Evolutionary conservation across 2,113 vertebrate species (phyloP).

Genomic region (Limnothrissa miodon): DNA sequence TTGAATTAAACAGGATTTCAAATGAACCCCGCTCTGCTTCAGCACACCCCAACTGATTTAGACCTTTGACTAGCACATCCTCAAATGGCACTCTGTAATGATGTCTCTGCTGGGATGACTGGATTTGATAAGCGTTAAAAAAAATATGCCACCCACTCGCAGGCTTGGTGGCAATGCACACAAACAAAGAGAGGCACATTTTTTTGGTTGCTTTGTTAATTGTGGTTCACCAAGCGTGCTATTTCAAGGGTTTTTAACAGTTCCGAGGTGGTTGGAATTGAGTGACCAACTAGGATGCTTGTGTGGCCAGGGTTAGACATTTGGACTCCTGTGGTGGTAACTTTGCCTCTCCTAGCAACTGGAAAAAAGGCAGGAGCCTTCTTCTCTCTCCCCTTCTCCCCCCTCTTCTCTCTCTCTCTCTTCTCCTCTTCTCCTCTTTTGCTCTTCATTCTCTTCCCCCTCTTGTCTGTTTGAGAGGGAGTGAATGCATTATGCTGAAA

Average conservation of each 20-base stretch:
- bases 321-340: background rate
- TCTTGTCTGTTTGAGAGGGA: slow-evolving; percentile 8
- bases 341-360: background rate
- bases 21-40: slow-evolving; percentile 9
- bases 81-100: background rate
- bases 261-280: background rate
- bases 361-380: background rate
- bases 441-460: background rate
- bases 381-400: background rate
- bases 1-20: slow-evolving; percentile 36
- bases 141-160: background rate
- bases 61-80: background rate
- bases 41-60: background rate
- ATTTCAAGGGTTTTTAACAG: background rate
- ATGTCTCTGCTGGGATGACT: background rate
- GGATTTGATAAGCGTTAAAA: background rate
- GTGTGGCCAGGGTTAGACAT: no score
- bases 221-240: background rate
- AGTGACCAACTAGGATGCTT: background rate
- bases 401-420: slow-evolving; percentile 2
- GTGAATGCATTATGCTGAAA: slow-evolving; percentile 25
- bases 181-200: background rate
- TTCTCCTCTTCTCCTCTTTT: background rate
- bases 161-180: no score
- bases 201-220: slow-evolving; percentile 9